phyloP scores from a whole-genome alignment of 2,797 vertebrate genomes.

The Brotula barbata region DNA sequence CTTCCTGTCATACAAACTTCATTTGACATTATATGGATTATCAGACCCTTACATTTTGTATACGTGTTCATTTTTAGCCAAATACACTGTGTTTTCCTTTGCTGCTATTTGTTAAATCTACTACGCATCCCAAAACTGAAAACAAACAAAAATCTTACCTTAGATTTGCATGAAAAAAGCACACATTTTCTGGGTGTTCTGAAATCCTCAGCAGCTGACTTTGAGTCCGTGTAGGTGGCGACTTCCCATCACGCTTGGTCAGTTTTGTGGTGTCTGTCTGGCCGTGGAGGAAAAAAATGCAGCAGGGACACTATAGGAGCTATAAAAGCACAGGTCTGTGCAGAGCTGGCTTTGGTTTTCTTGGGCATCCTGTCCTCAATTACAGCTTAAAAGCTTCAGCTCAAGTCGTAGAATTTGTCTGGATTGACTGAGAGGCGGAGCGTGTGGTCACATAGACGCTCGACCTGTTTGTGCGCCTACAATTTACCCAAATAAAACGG shows the following conservation, averaged over 20 bases:
- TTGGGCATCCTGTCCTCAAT: conserved; percentile 88
- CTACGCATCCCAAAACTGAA: background rate
- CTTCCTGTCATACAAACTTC: conserved; percentile 26
- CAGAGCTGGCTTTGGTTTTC: conserved; percentile 87
- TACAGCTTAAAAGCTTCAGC: conserved; percentile 88
- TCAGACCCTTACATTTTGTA: background rate
- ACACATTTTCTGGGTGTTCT: conserved; percentile 30
- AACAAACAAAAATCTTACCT: conserved; percentile 56
- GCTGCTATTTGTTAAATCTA: background rate
- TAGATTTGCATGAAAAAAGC: background rate
- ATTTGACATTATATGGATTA: conserved; percentile 2
- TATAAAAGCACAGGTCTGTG: conserved; percentile 91
- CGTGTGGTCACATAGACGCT: conserved; percentile 80
- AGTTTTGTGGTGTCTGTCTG: conserved; percentile 83
- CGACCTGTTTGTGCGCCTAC: conserved; percentile 81
- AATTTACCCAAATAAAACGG: conserved; percentile 65
- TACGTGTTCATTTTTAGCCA: background rate
- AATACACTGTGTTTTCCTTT: background rate
- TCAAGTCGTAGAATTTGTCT: conserved; percentile 92
- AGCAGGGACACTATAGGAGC: conserved; percentile 89
- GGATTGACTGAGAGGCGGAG: conserved; percentile 90
- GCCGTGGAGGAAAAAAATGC: conserved; percentile 70
- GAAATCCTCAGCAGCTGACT: conserved; percentile 62
- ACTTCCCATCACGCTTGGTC: conserved; percentile 79
- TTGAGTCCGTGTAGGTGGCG: conserved; percentile 79